These are phyloP conservation scores for Anadara kagoshimensis DNA, from an alignment of 1,140 invertebrate genomes.

Conservation along the genomic window DNA sequence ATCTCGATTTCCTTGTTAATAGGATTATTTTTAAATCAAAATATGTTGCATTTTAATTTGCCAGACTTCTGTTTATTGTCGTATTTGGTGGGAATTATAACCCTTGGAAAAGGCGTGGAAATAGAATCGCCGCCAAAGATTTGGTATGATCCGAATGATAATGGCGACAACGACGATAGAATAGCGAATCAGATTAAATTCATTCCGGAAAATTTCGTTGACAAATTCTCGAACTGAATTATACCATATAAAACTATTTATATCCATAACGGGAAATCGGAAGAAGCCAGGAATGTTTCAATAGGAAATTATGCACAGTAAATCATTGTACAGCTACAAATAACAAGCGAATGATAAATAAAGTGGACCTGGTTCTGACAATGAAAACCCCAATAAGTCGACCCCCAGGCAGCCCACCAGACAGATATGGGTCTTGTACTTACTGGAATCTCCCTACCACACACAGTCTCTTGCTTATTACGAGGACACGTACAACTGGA, in stretches of 20 bases:
- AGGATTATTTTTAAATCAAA: no score
- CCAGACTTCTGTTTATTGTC: no score
- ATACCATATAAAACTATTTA: constrained; percentile 54
- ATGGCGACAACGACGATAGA: constrained; percentile 45
- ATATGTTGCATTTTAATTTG: no score
- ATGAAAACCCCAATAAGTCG: constrained; percentile 33
- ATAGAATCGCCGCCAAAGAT: no score
- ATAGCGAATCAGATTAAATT: constrained; percentile 56
- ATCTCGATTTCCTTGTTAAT: no score
- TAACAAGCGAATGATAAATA: constrained; percentile 30
- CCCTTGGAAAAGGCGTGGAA: no score
- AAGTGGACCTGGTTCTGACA: constrained; percentile 62
- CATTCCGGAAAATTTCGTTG: constrained; percentile 34
- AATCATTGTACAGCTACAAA: constrained; percentile 59
- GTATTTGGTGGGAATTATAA: no score
- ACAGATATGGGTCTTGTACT: constrained; percentile 38
- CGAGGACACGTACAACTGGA: constrained; percentile 87
- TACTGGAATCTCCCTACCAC: constrained; percentile 23
- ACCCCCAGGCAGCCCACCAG: constrained; percentile 16
- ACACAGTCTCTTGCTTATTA: constrained; percentile 11
- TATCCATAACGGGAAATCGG: constrained; percentile 25
- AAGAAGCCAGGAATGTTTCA: constrained; percentile 48
- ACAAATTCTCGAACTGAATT: constrained; percentile 21
- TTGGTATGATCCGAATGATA: constrained; percentile 44
- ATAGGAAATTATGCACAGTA: constrained; percentile 60